These are phyloP conservation scores for Lycocorax pyrrhopterus DNA, from an alignment of 2,113 vertebrate species.

Conservation along the genomic window DNA sequence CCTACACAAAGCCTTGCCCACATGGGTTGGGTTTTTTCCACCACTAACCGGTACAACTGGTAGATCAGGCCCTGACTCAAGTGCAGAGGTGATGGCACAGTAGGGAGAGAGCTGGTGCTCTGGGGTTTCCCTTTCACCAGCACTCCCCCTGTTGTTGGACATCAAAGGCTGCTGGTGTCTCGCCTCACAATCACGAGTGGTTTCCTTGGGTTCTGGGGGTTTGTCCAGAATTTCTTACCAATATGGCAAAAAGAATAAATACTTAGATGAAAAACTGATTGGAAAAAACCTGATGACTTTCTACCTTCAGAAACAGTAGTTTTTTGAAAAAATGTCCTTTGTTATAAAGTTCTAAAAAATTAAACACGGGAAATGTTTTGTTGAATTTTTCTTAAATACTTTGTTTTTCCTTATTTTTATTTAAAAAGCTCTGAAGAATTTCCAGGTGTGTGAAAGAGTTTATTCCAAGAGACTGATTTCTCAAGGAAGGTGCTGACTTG, in stretches of 20 bases:
- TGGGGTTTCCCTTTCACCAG: background rate
- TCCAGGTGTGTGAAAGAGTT: background rate
- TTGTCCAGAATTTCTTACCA: background rate
- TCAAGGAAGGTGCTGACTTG: background rate
- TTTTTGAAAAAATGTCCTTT: background rate
- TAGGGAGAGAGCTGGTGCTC: fast-evolving
- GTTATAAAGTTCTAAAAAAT: background rate
- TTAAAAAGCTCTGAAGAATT: background rate
- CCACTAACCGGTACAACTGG: background rate
- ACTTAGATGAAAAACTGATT: background rate
- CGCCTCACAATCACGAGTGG: fast-evolving
- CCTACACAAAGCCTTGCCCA: background rate
- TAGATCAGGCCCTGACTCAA: background rate
- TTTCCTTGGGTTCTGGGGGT: background rate
- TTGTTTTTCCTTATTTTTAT: background rate
- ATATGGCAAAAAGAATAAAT: background rate
- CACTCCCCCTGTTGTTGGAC: background rate
- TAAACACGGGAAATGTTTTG: background rate
- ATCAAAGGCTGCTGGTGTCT: background rate
- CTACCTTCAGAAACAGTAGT: background rate
- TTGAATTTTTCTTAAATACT: background rate
- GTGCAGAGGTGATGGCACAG: background rate
- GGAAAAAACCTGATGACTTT: fast-evolving
- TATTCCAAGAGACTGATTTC: background rate
- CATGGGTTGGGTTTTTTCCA: background rate